These are phyloP conservation scores for Pseudoatta argentina DNA, from an alignment of 1,140 invertebrate genomes.

Conservation along the genomic window DNA sequence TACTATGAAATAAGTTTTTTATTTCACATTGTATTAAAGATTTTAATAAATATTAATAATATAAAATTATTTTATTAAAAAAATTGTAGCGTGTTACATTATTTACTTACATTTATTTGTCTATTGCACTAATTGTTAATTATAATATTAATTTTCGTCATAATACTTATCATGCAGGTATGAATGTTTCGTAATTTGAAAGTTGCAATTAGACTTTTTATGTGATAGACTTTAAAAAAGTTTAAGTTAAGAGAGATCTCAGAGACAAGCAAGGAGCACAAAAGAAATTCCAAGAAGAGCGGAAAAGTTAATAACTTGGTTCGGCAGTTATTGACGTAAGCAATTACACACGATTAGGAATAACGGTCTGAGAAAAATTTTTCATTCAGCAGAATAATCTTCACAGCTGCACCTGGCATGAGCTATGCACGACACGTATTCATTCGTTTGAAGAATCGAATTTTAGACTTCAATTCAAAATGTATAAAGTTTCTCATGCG, in stretches of 20 bases:
- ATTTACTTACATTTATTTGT: background rate
- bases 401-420: slow-evolving; percentile 79
- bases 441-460: slow-evolving; percentile 33
- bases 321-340: slow-evolving; percentile 19
- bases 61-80: slow-evolving; percentile 7
- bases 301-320: slow-evolving; percentile 16
- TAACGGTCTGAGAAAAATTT: slow-evolving; percentile 71
- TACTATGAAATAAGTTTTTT: background rate
- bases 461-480: slow-evolving; percentile 46
- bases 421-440: slow-evolving; percentile 69
- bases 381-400: slow-evolving; percentile 78
- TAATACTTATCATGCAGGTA: background rate
- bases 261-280: background rate
- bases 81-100: background rate
- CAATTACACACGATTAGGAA: slow-evolving; percentile 60
- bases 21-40: background rate
- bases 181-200: background rate
- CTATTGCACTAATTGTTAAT: slow-evolving; percentile 12
- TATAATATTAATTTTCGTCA: background rate
- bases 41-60: background rate
- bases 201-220: background rate
- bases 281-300: background rate
- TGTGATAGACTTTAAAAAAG: background rate
- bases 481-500: slow-evolving; percentile 55
- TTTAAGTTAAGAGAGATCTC: background rate